Base-by-base conservation (phyloP, 2,797 vertebrate genomes). In the Aldrovandia affinis region DNA sequence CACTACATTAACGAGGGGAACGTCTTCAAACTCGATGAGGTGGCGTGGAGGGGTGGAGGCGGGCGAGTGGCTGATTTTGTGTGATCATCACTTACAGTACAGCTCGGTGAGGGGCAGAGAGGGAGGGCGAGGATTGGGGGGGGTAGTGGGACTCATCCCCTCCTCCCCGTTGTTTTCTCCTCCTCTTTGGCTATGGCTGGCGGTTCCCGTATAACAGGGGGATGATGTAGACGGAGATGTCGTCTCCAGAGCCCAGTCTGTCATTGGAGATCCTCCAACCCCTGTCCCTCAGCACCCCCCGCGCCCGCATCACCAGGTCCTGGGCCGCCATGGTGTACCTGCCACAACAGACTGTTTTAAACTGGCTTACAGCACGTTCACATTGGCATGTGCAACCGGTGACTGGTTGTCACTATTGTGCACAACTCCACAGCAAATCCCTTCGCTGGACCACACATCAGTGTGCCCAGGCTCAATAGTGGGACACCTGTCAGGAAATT, bases 161-260 rank as follows among this genome's bases (percentile, higher is more conserved):
- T n/a, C 55, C 22, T 54, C 30, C 68, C 65, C 54, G 52, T 36
- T 52, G 83, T 10, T 44, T 59, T 30, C 57, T 61, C 55, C 86
- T 85, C 85, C 83, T 80, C 88, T 1, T 82, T 86, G 87, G 86
- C 89, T 95, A 95, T 86, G 94, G 95, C 89, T 96, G 95, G 89
- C 93, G 96, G 94, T 97, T 98, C 77, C 96, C 97, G 0, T 97
- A 95, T 94, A 96, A 93, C 87, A 99, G 94, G 65, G 98, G 98
- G 89, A 99, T 98, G 93, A 99, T 97, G 83, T 97, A 99, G 91
- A 99, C 98, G 0, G 98, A 98, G 91, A 99, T 99, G 95, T 99
- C 98, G 0, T 99, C 96, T 0, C 96, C 96, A 0, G 96, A 96
- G 85, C 96, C 96, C 87, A 96, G 93, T 90, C 88, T 95, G 0